Percentiles rank a stretch among this genome's conserved stretches.
phyloP scores from a whole-genome alignment of 2,113 vertebrate genomes.

The Ctenomys sociabilis region DNA sequence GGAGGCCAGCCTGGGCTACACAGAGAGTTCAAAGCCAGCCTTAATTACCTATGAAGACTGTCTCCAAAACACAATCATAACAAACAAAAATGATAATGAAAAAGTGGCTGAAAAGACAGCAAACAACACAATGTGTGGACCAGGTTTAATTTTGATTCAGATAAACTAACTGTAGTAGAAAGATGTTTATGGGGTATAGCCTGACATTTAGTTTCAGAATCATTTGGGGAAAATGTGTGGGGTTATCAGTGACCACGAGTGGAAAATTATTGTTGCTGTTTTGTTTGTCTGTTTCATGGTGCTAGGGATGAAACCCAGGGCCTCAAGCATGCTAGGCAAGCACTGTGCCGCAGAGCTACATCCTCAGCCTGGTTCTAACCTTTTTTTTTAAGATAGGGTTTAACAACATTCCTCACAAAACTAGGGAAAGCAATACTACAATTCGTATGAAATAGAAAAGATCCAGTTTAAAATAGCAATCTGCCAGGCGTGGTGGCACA shows the following conservation, averaged over 20 bases:
- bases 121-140: background rate
- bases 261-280: background rate
- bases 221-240: background rate
- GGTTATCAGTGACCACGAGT: background rate
- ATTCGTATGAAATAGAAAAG: too few relatives aligned
- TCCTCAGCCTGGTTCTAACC: too few relatives aligned
- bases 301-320: background rate
- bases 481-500: too few relatives aligned
- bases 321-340: background rate
- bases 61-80: background rate
- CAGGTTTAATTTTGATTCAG: background rate
- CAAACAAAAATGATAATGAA: background rate
- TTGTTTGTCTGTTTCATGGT: background rate
- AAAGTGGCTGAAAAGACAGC: background rate
- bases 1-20: too few relatives aligned
- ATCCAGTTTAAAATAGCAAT: too few relatives aligned
- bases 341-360: background rate
- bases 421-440: too few relatives aligned
- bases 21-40: too few relatives aligned
- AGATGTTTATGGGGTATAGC: background rate
- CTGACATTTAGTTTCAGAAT: conserved; percentile 3
- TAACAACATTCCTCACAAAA: too few relatives aligned
- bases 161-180: background rate
- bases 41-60: too few relatives aligned
- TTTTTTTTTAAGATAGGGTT: too few relatives aligned